Evolutionary conservation across 1,140 invertebrate species (phyloP), one percentile per base, ranked within the genome.

Genomic region (Papilio aristodemus): DNA sequence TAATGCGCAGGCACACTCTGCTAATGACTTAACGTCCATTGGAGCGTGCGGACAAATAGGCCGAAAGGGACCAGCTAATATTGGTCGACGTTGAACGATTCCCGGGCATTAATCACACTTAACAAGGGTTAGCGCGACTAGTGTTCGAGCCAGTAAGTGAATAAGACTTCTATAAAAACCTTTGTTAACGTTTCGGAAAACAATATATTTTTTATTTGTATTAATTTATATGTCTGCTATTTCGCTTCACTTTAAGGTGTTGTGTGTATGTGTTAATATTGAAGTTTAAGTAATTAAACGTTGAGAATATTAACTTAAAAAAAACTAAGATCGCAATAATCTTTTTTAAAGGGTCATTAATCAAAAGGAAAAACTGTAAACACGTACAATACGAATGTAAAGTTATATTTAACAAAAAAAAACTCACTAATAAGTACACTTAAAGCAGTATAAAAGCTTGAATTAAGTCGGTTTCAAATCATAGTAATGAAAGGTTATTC

Each of bases 51-150:
- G 74, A 79, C 79, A 81, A 86, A 81, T 81, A 81, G 78, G 73
- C 75, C 75, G 73, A 77, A 77, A 83, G 84, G 73, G 75, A 80
- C 80, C 81, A 78, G 77, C 77, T 81, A 84, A 85, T 84, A 78
- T 79, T 58, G 70, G 73, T 74, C 77, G 85, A 84, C 83, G 77
- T 78, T 84, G 84, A 86, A 86, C 82, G 84, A 86, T 85, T 82
- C 72, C 59, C 57, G 60, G 36, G 69, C 76, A 78, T 83, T 80
- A 76, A 84, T 85, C 80, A 83, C 78, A 72, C 73, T 54, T 54
- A 54, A 54, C 46, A 54, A 54, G 46, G 46, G 46, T 54, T 25
- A 22, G 10, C 22, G 46, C 27, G 27, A 32, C 2, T 32, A 54
- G 22, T 54, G 46, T 54, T 54, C 46, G 10, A 17, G 19, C 46